Evolutionary conservation across 2,113 vertebrate species (phyloP).

Genomic region (Geothlypis trichas): DNA sequence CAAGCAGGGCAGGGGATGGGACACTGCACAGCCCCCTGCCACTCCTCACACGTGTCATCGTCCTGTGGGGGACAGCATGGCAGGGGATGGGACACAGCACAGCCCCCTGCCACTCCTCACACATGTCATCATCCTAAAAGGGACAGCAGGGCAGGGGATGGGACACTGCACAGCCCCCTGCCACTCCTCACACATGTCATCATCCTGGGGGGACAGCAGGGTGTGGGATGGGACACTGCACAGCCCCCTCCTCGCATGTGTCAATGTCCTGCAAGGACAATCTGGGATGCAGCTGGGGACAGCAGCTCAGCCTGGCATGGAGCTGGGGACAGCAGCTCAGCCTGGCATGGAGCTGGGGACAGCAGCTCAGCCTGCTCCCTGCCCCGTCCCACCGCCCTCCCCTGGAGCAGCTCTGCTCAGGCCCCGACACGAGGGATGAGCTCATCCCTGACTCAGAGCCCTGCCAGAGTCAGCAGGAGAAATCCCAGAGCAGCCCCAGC

Average conservation of each 20-base stretch:
- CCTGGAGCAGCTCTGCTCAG: not conserved
- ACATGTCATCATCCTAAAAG: not conserved
- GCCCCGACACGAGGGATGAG: slow-evolving; percentile 12
- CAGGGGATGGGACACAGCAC: fast-evolving
- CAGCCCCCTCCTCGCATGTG: slow-evolving; percentile 81
- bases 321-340: not conserved
- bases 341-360: not conserved
- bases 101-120: not conserved
- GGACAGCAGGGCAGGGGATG: not conserved
- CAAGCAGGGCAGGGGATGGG: too few relatives aligned
- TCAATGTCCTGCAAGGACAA: slow-evolving; percentile 70
- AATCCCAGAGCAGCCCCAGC: not conserved
- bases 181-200: slow-evolving; percentile 76
- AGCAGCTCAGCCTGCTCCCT: not conserved
- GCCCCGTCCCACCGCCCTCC: fast-evolving
- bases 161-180: slow-evolving; percentile 65
- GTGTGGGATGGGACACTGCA: not conserved
- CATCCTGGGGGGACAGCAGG: not conserved
- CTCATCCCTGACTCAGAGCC: slow-evolving; percentile 26
- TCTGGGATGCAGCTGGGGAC: not conserved
- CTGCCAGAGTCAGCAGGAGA: slow-evolving; percentile 7
- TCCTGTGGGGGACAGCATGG: not conserved
- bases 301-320: not conserved
- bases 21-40: slow-evolving; percentile 18
- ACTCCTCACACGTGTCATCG: slow-evolving; percentile 47